phyloP scores from a whole-genome alignment of 2,113 vertebrate species.

The Oophaga pumilio region DNA sequence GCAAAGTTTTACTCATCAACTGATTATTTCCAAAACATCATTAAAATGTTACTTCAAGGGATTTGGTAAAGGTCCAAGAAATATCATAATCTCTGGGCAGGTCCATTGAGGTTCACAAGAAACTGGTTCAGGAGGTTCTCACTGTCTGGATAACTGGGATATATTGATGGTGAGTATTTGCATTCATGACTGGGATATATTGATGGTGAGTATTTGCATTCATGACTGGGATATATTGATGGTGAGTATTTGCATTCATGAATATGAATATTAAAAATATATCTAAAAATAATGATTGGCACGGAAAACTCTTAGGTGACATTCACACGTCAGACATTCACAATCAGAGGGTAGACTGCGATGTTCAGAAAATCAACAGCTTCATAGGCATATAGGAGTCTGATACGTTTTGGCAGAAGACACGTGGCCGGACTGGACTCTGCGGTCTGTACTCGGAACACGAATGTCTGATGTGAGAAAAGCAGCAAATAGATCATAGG shows the following conservation, averaged over 20 bases:
- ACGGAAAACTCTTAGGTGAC: neutral
- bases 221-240: neutral
- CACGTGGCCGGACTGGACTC: too few species aligned
- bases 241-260: neutral
- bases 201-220: neutral
- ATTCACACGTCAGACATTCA: too few species aligned
- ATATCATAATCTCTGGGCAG: constrained; percentile 4
- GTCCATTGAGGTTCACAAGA: neutral
- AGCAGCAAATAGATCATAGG: neutral
- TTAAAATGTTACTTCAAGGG: neutral
- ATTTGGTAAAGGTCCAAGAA: neutral
- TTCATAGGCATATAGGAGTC: too few species aligned
- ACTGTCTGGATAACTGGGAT: neutral
- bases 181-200: neutral
- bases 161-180: neutral
- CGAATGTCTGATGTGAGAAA: neutral
- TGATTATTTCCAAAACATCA: neutral
- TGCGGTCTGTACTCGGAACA: too few species aligned
- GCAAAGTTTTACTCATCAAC: neutral
- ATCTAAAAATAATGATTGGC: neutral
- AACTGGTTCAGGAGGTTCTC: constrained; percentile 3
- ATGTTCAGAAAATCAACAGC: too few species aligned
- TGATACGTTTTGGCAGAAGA: too few species aligned
- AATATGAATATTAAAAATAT: neutral
- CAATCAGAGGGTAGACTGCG: too few species aligned